Conservation (phyloP, 2,113 vertebrate species). For the Thermophis baileyi region DNA sequence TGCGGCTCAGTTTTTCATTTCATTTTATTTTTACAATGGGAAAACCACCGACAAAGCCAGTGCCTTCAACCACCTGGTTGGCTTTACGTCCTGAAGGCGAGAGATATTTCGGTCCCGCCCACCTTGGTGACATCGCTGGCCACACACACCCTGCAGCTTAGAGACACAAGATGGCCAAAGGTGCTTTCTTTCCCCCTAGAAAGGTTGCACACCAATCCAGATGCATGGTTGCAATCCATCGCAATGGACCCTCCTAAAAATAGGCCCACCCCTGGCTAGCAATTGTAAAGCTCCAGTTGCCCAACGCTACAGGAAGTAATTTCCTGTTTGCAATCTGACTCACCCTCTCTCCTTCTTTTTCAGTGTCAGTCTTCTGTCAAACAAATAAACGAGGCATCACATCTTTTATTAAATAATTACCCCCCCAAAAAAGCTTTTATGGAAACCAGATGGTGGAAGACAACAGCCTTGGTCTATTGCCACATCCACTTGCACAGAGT, state of each 20-base stretch:
- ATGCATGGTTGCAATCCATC: background rate
- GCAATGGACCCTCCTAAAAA: background rate
- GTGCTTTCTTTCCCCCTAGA: background rate
- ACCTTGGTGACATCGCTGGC: background rate
- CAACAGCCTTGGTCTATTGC: background rate
- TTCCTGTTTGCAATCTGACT: constrained; percentile 5
- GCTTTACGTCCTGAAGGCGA: too few species aligned
- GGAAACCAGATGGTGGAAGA: background rate
- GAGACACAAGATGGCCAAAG: background rate
- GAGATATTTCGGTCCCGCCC: background rate
- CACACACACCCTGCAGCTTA: background rate
- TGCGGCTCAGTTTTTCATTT: too few species aligned
- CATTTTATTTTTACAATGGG: background rate
- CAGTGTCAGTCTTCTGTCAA: background rate
- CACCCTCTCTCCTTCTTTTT: background rate
- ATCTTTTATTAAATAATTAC: background rate
- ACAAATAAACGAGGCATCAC: background rate
- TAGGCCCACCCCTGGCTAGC: background rate
- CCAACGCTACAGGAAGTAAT: background rate
- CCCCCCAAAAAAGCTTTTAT: background rate
- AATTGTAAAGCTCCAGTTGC: background rate
- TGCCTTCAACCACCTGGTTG: background rate
- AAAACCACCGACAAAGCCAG: background rate
- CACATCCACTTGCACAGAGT: background rate
- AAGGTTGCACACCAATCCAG: background rate